Evolutionary conservation across 1,140 invertebrate species (phyloP).

Genomic region (Lasaia peninsularis): DNA sequence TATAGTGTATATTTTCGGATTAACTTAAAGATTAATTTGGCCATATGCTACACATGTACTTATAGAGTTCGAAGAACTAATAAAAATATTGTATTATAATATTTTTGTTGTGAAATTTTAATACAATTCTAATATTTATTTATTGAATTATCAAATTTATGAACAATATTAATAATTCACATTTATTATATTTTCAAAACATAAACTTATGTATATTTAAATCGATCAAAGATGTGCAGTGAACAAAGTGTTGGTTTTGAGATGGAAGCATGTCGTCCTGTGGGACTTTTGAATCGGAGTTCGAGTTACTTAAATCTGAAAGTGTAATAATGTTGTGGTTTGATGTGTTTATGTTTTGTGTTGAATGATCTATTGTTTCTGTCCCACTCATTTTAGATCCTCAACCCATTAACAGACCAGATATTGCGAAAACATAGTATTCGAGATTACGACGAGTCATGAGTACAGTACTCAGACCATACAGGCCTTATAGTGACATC

Average conservation of each 20-base stretch:
- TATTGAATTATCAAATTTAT: conserved; percentile 3
- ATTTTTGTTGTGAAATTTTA: no score
- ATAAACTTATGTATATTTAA: neutral
- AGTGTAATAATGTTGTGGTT: neutral
- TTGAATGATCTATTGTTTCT: neutral
- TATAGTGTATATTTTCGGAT: no score
- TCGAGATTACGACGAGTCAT: no score
- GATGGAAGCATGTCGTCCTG: neutral
- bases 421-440: neutral
- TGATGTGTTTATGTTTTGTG: conserved; percentile 1
- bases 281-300: neutral
- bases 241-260: conserved; percentile 3
- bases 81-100: no score
- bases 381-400: conserved; percentile 15
- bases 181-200: neutral
- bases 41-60: no score
- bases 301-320: neutral
- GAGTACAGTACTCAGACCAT: no score
- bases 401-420: conserved; percentile 28
- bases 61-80: no score
- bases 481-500: no score
- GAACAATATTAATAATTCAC: conserved; percentile 1
- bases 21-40: no score
- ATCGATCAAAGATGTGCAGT: neutral
- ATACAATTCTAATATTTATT: neutral